Percentiles rank a stretch among this genome's conserved stretches.
These are phyloP conservation scores for Diploptera punctata DNA, from an alignment of 2,888 invertebrate species.

Conservation along the genomic window DNA sequence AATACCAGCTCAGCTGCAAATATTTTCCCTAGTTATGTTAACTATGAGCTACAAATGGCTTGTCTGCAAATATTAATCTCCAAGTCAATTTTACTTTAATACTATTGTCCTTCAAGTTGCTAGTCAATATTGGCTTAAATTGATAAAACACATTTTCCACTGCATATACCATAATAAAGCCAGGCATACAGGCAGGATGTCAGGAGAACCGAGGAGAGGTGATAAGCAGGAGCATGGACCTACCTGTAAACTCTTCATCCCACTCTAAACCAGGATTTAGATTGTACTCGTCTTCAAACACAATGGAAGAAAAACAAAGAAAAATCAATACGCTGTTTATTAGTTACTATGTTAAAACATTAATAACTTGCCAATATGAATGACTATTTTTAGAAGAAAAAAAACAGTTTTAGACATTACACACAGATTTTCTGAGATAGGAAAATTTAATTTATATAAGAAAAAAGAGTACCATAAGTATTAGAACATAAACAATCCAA, in stretches of 20 bases:
- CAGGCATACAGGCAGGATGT: constrained; percentile 3
- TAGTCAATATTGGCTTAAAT: constrained; percentile 7
- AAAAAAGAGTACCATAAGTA: too few species aligned
- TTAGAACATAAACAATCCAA: too few species aligned
- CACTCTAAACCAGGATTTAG: constrained; percentile 99
- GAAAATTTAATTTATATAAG: too few species aligned
- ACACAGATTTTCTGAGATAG: too few species aligned
- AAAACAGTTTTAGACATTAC: too few species aligned
- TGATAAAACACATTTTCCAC: too few species aligned
- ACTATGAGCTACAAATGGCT: too few species aligned
- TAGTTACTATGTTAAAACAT: not conserved
- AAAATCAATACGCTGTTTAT: constrained; percentile 53
- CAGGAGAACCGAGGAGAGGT: not conserved
- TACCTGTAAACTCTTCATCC: constrained; percentile 99
- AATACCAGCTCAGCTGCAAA: too few species aligned
- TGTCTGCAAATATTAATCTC: too few species aligned
- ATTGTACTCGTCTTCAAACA: constrained; percentile 97
- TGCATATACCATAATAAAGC: not conserved
- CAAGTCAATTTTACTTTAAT: too few species aligned
- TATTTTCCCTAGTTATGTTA: too few species aligned
- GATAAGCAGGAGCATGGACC: constrained; percentile 60
- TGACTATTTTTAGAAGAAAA: too few species aligned
- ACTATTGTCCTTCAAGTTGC: not conserved
- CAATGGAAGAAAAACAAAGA: constrained; percentile 57
- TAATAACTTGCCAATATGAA: not conserved